Conservation (phyloP, 2,888 invertebrate genomes). For the Dryobotodes eremita region DNA sequence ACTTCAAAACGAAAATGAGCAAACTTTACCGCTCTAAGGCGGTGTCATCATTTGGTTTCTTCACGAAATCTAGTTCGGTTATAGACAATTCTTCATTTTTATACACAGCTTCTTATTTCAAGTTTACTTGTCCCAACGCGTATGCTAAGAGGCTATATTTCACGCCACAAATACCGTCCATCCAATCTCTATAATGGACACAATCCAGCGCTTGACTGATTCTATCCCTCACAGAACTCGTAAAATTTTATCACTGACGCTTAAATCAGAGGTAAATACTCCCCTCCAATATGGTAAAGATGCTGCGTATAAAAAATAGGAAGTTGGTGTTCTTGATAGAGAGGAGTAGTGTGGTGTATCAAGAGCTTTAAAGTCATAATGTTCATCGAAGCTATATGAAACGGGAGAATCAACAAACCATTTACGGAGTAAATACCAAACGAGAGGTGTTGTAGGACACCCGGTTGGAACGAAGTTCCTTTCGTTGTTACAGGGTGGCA, state of each 20-base stretch:
- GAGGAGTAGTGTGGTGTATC: neutral
- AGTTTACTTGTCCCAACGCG: neutral
- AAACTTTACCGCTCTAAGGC: too few relatives aligned
- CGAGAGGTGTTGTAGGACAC: too few relatives aligned
- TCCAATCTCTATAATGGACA: constrained; percentile 72
- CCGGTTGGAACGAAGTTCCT: too few relatives aligned
- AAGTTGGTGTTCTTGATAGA: constrained; percentile 11
- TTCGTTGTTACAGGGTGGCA: too few relatives aligned
- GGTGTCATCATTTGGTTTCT: too few relatives aligned
- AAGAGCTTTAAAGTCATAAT: neutral
- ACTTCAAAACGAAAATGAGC: too few relatives aligned
- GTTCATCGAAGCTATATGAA: neutral
- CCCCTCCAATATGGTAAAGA: constrained; percentile 68
- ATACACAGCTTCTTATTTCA: neutral
- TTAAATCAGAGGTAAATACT: constrained; percentile 67
- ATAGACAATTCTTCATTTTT: too few relatives aligned
- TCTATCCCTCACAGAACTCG: constrained; percentile 76
- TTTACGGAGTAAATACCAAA: neutral
- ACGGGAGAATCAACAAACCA: neutral
- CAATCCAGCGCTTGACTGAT: constrained; percentile 71
- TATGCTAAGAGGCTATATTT: constrained; percentile 33
- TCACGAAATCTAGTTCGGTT: too few relatives aligned
- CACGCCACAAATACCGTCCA: constrained; percentile 45
- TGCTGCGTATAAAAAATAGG: constrained; percentile 49
- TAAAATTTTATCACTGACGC: constrained; percentile 83